Evolutionary conservation across 2,888 invertebrate genomes (phyloP).

Genomic region (Onthophagus sagittarius): DNA sequence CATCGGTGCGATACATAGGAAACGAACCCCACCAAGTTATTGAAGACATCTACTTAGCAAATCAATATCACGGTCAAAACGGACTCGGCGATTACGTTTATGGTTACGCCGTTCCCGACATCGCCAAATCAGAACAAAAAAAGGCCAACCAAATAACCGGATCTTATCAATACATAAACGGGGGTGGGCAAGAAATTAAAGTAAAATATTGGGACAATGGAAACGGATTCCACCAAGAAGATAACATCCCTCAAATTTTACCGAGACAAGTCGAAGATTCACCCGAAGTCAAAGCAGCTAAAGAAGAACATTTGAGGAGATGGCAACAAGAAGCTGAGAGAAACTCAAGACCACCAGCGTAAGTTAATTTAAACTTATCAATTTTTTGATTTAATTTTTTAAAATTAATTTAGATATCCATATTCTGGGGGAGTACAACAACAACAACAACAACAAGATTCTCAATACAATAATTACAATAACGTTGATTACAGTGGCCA

Average conservation of each 20-base stretch:
- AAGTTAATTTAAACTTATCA: slow-evolving; percentile 11
- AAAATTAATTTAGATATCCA: slow-evolving; percentile 21
- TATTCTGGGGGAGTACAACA: slow-evolving; percentile 11
- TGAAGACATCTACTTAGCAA: slow-evolving; percentile 67
- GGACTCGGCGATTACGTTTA: slow-evolving; percentile 63
- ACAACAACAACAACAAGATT: slow-evolving; percentile 2
- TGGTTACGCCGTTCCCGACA: slow-evolving; percentile 70
- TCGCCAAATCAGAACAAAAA: slow-evolving; percentile 67
- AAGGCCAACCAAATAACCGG: slow-evolving; percentile 67
- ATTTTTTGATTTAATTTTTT: neutral
- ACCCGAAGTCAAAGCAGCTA: slow-evolving; percentile 66
- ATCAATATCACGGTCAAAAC: slow-evolving; percentile 68
- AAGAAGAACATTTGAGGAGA: slow-evolving; percentile 63
- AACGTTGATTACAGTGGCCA: slow-evolving; percentile 30
- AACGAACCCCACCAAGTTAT: slow-evolving; percentile 60
- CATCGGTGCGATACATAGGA: slow-evolving; percentile 46
- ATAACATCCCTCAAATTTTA: slow-evolving; percentile 63
- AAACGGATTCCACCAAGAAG: slow-evolving; percentile 73
- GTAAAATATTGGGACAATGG: slow-evolving; percentile 72
- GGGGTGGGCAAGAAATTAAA: slow-evolving; percentile 58
- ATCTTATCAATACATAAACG: slow-evolving; percentile 66
- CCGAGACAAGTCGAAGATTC: slow-evolving; percentile 64
- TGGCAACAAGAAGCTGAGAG: slow-evolving; percentile 64
- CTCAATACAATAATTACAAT: slow-evolving; percentile 17
- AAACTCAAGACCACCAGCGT: slow-evolving; percentile 34